Evolutionary conservation across 2,888 invertebrate genomes (phyloP), one percentile per base, ranked within the genome.

Genomic region (Augiades crinisus): DNA sequence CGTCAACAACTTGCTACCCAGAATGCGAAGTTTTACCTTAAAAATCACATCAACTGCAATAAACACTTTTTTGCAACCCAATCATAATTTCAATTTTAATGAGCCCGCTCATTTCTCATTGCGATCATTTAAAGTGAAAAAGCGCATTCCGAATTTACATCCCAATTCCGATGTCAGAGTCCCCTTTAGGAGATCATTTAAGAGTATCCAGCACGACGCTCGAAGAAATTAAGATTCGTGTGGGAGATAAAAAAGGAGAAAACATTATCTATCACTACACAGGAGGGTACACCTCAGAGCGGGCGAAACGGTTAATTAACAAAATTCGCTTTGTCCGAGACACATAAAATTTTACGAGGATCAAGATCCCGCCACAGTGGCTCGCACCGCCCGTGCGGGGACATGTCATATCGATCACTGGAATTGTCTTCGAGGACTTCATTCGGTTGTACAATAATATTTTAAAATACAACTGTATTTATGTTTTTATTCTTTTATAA

Each of bases 311-410:
- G 81, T 84, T 88, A 88, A 88, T 88, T 88, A 88, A 87, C 87
- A 79, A 87, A 83, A 86, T 85, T 85, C 84, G 81, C 85, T 84
- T 88, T 86, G 86, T 88, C 78, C 82, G 78, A 78, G 76, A 78
- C 79, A 81, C 87, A 87, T 88, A 87, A 88, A 87, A 87, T 88
- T 88, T 88, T 88, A 88, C 74, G 87, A 87, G 81, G 73, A 86
- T 87, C 87, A 82, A 86, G 88, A 88, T 88, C 75, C 70, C 71
- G 58, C 70, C 58, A 67, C 68, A 65, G 70, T 70, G 71, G 74
- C 70, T 72, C 64, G 65, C 64, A 70, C 73, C 73, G 75, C 71
- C 67, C 62, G 5, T 19, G 73, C 50, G 50, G 27, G 14, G 12
- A 14, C 49, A 21, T 34, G 33, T 0, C 31, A 41, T 49, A 41